phyloP scores from a whole-genome alignment of 2,113 vertebrate species.

The Psilopogon haemacephalus region DNA sequence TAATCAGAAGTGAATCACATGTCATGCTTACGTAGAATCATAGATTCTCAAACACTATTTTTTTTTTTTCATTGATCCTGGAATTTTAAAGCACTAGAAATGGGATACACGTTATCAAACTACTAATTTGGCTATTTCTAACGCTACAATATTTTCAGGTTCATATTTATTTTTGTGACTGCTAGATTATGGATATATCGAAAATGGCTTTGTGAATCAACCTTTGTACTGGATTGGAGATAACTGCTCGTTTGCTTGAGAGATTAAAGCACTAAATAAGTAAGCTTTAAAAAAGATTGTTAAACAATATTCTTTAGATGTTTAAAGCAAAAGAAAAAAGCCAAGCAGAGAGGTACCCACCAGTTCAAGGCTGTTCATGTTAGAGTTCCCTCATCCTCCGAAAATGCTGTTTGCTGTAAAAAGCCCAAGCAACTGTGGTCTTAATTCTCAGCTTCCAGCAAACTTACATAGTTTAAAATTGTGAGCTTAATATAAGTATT shows the following conservation, averaged over 20 bases:
- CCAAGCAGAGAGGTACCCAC: background rate
- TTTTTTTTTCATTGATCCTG: background rate
- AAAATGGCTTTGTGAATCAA: background rate
- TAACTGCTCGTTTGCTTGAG: background rate
- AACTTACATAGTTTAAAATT: background rate
- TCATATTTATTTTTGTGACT: background rate
- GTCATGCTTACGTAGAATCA: too few relatives aligned
- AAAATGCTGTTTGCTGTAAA: background rate
- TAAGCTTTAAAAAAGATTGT: background rate
- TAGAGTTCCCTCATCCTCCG: background rate
- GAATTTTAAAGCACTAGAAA: background rate
- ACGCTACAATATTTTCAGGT: background rate
- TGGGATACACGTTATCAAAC: background rate
- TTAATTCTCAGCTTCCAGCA: background rate
- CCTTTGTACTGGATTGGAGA: constrained; percentile 20
- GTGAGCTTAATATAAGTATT: background rate
- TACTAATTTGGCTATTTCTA: background rate
- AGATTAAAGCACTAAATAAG: constrained; percentile 3
- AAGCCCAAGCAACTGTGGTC: background rate
- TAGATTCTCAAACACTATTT: background rate
- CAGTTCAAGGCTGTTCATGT: background rate
- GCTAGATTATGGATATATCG: background rate
- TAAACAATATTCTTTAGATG: background rate
- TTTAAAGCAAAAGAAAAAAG: background rate
- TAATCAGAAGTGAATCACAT: background rate